These are phyloP conservation scores for Lasioglossum figueresi DNA, from an alignment of 2,888 invertebrate genomes.

Conservation along the genomic window DNA sequence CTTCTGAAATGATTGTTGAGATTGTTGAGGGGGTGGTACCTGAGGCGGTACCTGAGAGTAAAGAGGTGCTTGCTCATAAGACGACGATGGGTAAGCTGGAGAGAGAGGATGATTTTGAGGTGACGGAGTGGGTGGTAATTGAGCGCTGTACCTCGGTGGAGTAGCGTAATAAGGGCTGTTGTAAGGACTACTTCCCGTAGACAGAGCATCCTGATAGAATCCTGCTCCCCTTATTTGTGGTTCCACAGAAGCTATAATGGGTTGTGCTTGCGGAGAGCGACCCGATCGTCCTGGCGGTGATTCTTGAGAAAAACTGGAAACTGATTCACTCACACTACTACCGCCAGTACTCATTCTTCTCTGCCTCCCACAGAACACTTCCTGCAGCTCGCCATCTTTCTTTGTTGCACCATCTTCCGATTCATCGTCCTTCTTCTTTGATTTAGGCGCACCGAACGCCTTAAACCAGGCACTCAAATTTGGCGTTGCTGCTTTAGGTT, in stretches of 20 bases:
- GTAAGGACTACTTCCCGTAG: constrained; percentile 92
- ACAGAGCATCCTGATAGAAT: constrained; percentile 95
- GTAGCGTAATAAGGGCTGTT: constrained; percentile 86
- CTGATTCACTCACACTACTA: constrained; percentile 80
- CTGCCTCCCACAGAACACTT: constrained; percentile 83
- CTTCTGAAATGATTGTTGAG: constrained; percentile 78
- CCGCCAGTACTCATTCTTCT: constrained; percentile 82
- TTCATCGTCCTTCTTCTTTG: constrained; percentile 87
- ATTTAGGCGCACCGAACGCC: constrained; percentile 94
- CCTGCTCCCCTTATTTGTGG: constrained; percentile 92
- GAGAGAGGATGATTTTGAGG: constrained; percentile 86
- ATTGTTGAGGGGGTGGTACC: constrained; percentile 57
- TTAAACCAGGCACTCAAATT: constrained; percentile 96
- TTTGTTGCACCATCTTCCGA: constrained; percentile 81
- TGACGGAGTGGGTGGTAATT: constrained; percentile 88
- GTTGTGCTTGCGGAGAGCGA: constrained; percentile 81
- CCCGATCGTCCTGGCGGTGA: constrained; percentile 88
- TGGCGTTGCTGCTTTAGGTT: constrained; percentile 90
- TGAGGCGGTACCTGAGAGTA: constrained; percentile 77
- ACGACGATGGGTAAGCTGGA: constrained; percentile 86
- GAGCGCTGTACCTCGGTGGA: constrained; percentile 88
- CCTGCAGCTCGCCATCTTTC: constrained; percentile 83
- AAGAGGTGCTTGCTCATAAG: constrained; percentile 79
- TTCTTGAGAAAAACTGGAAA: constrained; percentile 81
- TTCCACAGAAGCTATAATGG: constrained; percentile 89